phyloP scores from a whole-genome alignment of 2,113 vertebrate species.

The Sterrhoptilus dennistouni region DNA sequence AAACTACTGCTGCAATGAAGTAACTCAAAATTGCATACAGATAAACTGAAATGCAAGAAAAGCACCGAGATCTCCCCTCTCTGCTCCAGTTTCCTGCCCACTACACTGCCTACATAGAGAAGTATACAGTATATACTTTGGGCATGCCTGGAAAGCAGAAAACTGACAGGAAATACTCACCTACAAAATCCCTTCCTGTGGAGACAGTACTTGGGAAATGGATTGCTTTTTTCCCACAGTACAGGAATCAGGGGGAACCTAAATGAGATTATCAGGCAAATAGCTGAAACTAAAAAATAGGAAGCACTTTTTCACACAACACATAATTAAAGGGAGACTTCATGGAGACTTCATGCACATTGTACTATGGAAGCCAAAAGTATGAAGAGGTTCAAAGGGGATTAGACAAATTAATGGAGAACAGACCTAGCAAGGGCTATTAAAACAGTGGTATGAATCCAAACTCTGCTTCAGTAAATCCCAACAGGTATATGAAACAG shows the following conservation, averaged over 20 bases:
- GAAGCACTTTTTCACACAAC: slow-evolving; percentile 21
- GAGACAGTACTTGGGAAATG: not conserved
- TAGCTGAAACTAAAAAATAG: not conserved
- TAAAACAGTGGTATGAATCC: not conserved
- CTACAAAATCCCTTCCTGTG: not conserved
- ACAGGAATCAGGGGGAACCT: not conserved
- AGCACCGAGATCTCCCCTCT: not conserved
- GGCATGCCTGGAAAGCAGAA: not conserved
- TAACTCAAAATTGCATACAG: not conserved
- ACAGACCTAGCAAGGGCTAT: not conserved
- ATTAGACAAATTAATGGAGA: slow-evolving; percentile 26
- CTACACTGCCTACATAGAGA: not conserved
- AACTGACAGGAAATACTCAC: not conserved
- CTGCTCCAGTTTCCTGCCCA: not conserved
- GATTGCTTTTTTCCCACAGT: not conserved
- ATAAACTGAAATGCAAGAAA: not conserved
- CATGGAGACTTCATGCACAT: not conserved
- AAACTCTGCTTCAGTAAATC: not conserved
- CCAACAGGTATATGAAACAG: slow-evolving; percentile 19
- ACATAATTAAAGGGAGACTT: slow-evolving; percentile 8
- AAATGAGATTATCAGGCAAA: slow-evolving; percentile 14
- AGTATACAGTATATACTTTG: not conserved
- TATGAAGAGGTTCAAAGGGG: not conserved
- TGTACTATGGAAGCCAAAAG: not conserved
- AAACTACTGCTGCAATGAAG: not conserved